phyloP scores from a whole-genome alignment of 2,888 invertebrate genomes.

The Melipona beecheii region DNA sequence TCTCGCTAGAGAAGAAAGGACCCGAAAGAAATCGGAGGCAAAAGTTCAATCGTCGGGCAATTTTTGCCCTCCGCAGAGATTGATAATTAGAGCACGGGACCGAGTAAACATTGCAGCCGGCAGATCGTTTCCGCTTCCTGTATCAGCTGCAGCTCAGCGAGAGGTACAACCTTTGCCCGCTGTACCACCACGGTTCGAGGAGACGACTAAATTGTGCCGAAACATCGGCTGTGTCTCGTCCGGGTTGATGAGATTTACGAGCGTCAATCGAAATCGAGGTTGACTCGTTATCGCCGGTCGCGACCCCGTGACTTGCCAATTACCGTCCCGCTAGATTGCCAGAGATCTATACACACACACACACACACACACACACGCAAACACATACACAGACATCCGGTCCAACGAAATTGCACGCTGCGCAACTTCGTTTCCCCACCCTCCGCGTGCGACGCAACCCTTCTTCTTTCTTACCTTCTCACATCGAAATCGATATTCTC shows the following conservation, averaged over 20 bases:
- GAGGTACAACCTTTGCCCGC: slow-evolving; percentile 3
- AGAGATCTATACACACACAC: slow-evolving; percentile 19
- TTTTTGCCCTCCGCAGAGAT: not conserved
- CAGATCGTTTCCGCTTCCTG: slow-evolving; percentile 9
- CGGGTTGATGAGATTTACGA: slow-evolving; percentile 52
- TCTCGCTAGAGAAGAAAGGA: not conserved
- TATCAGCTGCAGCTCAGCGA: not conserved
- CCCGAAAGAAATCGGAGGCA: too few relatives aligned
- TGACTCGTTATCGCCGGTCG: slow-evolving; percentile 51
- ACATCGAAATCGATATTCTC: not conserved
- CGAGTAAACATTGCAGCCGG: not conserved
- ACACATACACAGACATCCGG: slow-evolving; percentile 4
- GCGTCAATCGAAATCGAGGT: slow-evolving; percentile 50
- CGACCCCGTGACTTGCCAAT: slow-evolving; percentile 52
- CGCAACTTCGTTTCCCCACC: slow-evolving; percentile 18
- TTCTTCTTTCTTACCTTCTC: slow-evolving; percentile 2
- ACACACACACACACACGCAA: not conserved
- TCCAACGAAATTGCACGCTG: slow-evolving; percentile 32
- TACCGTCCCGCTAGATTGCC: slow-evolving; percentile 42
- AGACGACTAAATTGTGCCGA: slow-evolving; percentile 46
- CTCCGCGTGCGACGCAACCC: not conserved
- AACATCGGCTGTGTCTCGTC: slow-evolving; percentile 39
- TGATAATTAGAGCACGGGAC: not conserved
- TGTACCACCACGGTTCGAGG: slow-evolving; percentile 16
- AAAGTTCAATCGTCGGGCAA: not conserved